Base-by-base conservation (phyloP, 2,797 vertebrate species). In the Eremophila alpestris region DNA sequence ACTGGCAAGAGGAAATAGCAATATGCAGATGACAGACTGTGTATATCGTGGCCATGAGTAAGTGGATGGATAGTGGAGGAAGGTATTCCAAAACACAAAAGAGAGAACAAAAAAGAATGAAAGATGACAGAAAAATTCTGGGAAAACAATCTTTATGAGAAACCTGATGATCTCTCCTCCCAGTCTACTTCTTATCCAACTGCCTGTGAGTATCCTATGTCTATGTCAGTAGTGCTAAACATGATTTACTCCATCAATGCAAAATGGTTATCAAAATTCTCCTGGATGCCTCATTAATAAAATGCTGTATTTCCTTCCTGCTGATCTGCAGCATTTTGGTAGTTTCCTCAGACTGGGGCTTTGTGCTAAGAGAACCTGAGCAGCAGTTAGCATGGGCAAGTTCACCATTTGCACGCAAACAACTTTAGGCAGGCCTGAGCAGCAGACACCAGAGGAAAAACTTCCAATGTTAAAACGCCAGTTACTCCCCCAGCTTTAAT, bases 31-130 rank as follows among this genome's bases (percentile, higher is more conserved):
- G 26, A 12, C 8, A 24, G 32, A 26, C 27, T 40, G 13, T 21
- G 43, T 43, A 18, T 14, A 8, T 51, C n/a, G 52, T 11, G 3
- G 56, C 20, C 45, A 51, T 0, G 0, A 0, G 0, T 26, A 58
- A 77, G 9, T 2, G 0, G 32, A 48, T 41, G 17, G 59, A 81
- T 18, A 56, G 19, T 10, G 48, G 22, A 73, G 16, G 18, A 64
- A 69, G 23, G 16, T 27, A 40, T 89, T 87, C 29, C 60, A 63
- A 51, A 80, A 51, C 27, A 83, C 43, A 49, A 29, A 76, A 48
- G 5, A 49, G 30, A 62, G 16, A 52, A 60, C 26, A 74, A 38
- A 85, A 60, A 60, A 48, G 27, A 74, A 80, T 8, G 5, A 51
- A 74, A 90, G 48, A 74, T 29, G 34, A 29, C 52, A 36, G 41